Base-by-base conservation (phyloP, 64 coral and sea anemone genomes). In the Trachythela sp. region DNA sequence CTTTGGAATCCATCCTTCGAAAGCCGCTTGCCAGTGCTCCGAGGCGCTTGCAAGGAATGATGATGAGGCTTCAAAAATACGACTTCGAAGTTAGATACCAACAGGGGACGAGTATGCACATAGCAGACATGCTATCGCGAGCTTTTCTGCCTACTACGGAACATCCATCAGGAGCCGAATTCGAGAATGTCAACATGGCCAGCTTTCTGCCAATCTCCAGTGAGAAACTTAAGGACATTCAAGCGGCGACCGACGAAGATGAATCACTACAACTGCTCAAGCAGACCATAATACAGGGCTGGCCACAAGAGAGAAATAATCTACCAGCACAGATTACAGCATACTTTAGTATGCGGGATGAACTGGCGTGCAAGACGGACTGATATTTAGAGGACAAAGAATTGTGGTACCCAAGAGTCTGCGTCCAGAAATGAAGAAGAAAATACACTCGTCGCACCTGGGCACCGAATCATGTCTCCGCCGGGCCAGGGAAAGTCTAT, bases 81-180 rank as follows among this genome's bases (percentile, higher is more conserved):
- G 84, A 87, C 20, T 48, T 86, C 40, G 22, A 41, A 2, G 20
- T 91, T 1, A 6, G 39, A 0, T 83, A 77, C 36, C 90, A 22
- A 94, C 87, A 40, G 70, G 48, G n/a, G 64, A 15, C 64, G 24
- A 54, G 67, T 14, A 70, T 91, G 84, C 68, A 91, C 41, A n/a
- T 88, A 10, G 86, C 90, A 13, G 90, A 87, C 45, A 67, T 56
- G 8, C 9, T 91, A 14, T 80, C 64, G 2, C 43, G 90, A 29
- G 90, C 84, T 38, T 76, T 17, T 15, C 85, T 91, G 15, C 60
- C 68, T 22, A 86, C 17, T 7, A 38, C 84, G 24, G n/a, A 85
- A n/a, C 32, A 77, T 30, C 85, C 85, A 40, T 43, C 84, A 9
- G 84, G 32, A 26, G 90, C 54, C 1, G 84, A 91, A 40, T 54